A percentile compares a stretch with the other conserved stretches of the same genome.
These are phyloP conservation scores for Drosophila sulfurigaster DNA, from an alignment of 1,140 invertebrate species.

Conservation along the genomic window DNA sequence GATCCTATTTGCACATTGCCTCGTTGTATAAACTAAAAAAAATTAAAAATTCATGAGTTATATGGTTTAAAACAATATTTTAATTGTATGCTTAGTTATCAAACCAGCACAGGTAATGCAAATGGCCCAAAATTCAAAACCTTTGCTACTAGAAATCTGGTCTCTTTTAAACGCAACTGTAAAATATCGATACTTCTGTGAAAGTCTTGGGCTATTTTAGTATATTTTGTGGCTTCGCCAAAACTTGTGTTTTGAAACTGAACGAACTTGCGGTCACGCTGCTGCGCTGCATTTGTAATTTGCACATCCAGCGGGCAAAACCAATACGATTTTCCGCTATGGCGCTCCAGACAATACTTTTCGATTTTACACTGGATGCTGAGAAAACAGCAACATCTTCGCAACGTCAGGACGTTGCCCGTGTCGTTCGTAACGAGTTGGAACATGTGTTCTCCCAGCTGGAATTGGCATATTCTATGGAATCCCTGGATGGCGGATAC, in stretches of 20 bases:
- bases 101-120: not conserved
- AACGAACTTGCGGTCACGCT: not conserved
- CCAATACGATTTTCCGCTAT: conserved; percentile 84
- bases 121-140: not conserved
- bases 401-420: conserved; percentile 88
- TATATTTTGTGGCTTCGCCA: not conserved
- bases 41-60: no score
- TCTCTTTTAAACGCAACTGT: not conserved
- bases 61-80: no score
- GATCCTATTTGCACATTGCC: no score
- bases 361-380: conserved; percentile 92
- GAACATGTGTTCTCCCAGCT: conserved; percentile 89
- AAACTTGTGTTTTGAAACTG: conserved; percentile 2
- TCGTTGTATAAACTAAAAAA: no score
- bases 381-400: conserved; percentile 88
- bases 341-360: conserved; percentile 92
- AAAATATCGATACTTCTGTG: not conserved
- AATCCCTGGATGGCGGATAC: conserved; percentile 88
- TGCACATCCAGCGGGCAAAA: conserved; percentile 46
- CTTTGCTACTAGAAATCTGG: not conserved
- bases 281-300: conserved; percentile 47
- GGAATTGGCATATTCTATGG: conserved; percentile 86
- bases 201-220: not conserved
- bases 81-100: not conserved
- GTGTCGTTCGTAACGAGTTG: conserved; percentile 88